phyloP scores from a whole-genome alignment of 2,888 invertebrate genomes.

The Tetranychus truncatus region DNA sequence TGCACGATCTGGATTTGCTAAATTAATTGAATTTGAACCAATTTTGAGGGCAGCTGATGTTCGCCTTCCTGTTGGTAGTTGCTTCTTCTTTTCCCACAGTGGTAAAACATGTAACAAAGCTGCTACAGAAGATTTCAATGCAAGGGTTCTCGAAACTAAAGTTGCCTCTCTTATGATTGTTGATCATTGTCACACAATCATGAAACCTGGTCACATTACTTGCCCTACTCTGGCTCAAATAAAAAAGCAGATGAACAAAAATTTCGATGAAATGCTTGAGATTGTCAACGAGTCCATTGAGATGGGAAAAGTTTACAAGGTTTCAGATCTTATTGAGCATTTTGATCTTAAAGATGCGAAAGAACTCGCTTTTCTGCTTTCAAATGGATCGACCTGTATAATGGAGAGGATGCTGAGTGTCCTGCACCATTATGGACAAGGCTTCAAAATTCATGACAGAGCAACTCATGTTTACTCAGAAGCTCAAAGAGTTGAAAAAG shows the following conservation, averaged over 20 bases:
- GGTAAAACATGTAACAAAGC: slow-evolving; percentile 69
- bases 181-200: not conserved
- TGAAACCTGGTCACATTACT: not conserved
- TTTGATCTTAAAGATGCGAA: not conserved
- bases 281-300: not conserved
- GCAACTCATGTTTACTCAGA: slow-evolving; percentile 49
- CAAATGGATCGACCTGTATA: not conserved
- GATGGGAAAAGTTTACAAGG: not conserved
- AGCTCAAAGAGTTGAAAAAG: slow-evolving; percentile 50
- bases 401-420: not conserved
- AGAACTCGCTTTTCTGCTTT: not conserved
- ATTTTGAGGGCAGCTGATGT: slow-evolving; percentile 51
- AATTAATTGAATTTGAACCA: slow-evolving; percentile 83
- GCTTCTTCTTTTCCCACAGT: slow-evolving; percentile 85
- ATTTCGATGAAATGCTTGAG: not conserved
- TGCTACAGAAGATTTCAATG: slow-evolving; percentile 69
- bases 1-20: slow-evolving; percentile 59
- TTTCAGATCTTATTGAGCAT: not conserved
- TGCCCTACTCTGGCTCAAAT: not conserved
- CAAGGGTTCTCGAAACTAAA: slow-evolving; percentile 80
- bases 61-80: slow-evolving; percentile 56
- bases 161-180: slow-evolving; percentile 40
- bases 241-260: not conserved
- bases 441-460: slow-evolving; percentile 55
- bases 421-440: not conserved